Evolutionary conservation across 2,797 vertebrate genomes (phyloP).

Genomic region (Staurois parvus): DNA sequence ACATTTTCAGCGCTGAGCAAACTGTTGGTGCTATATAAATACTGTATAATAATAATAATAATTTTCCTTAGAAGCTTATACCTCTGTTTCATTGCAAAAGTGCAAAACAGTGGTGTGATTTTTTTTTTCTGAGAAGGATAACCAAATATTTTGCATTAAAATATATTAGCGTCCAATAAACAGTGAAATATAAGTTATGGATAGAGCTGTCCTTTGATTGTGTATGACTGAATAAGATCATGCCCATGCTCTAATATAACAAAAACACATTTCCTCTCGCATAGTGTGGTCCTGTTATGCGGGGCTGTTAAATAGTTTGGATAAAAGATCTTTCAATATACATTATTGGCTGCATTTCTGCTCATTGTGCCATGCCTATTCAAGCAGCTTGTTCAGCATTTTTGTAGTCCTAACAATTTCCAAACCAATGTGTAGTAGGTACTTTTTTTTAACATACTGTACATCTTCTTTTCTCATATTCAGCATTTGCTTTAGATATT

Average conservation of each 20-base stretch:
- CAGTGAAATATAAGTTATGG: not conserved
- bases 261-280: not conserved
- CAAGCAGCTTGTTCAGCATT: constrained; percentile 4
- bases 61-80: no score
- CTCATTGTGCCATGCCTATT: not conserved
- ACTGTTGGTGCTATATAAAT: no score
- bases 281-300: not conserved
- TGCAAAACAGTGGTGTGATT: no score
- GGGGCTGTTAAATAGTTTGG: not conserved
- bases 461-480: constrained; percentile 51
- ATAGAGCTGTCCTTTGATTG: not conserved
- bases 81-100: no score
- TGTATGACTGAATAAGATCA: not conserved
- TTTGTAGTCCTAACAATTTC: constrained; percentile 9
- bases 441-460: constrained; percentile 18
- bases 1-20: no score
- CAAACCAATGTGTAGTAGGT: constrained; percentile 51
- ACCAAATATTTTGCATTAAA: no score
- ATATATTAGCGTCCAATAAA: no score
- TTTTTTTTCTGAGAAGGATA: no score
- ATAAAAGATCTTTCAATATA: constrained; percentile 1
- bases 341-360: not conserved
- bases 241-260: not conserved
- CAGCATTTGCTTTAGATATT: constrained; percentile 49
- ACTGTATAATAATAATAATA: no score